Base-by-base conservation (phyloP, 2,113 vertebrate species). In the Chroicocephalus ridibundus region DNA sequence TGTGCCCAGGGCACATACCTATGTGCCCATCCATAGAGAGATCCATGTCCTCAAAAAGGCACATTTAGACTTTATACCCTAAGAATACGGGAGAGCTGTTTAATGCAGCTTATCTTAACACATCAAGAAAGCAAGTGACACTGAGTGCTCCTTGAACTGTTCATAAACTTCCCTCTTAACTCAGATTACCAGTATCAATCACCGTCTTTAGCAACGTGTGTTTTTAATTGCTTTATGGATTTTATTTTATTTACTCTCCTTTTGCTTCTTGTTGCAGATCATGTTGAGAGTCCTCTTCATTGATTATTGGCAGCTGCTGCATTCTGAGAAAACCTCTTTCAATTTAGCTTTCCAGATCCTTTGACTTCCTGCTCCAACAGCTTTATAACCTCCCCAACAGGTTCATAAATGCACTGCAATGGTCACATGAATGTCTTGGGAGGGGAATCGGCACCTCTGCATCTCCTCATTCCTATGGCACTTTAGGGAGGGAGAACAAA, bases 401-500 rank as follows among this genome's bases (percentile, higher is more conserved):
- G 54, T 94, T 97, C 93, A 77, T 97, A 97, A 96, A 97, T 98
- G 98, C 96, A 98, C 98, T 99, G 99, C 99, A 97, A 99, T 99
- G 99, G 99, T 99, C 98, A 99, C 99, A 99, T 99, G 98, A 99
- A 98, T 70, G 2, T n/a, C 79, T 69, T 27, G 72, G 90, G 95
- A 97, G 95, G 80, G 86, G 85, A 95, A 94, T 58, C 51, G 40
- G 89, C 87, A 95, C 95, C 95, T 93, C 97, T 68, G 58, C 62
- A 26, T 75, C 81, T 75, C 88, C 95, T 94, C 18, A 0, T 90
- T 95, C 95, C 61, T 25, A 96, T 96, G 96, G 88, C 89, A 83
- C 93, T 96, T 91, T 98, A 98, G 95, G 89, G 97, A 88, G 93
- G 91, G 81, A 83, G 77, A 93, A 82, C 76, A 5, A 34, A 81